Evolutionary conservation across 2,888 invertebrate species (phyloP).

Genomic region (Anoplius nigerrimus): DNA sequence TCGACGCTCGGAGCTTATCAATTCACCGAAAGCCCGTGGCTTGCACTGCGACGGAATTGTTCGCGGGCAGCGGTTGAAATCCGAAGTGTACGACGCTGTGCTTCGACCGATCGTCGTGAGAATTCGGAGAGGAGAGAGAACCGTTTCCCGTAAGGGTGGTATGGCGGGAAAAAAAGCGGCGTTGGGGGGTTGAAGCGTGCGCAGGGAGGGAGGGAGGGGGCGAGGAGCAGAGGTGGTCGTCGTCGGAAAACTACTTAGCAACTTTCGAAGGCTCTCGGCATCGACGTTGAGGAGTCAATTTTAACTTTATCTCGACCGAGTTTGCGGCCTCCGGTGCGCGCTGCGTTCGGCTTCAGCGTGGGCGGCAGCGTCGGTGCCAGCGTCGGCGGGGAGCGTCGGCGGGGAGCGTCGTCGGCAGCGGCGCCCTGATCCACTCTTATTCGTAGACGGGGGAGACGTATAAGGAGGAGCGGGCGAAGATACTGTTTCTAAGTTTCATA

Average conservation of each 20-base stretch:
- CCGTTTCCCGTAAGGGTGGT: not conserved
- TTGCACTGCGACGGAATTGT: not conserved
- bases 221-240: conserved; percentile 2
- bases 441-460: not conserved
- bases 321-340: conserved; percentile 35
- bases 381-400: too few species aligned
- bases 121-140: not conserved
- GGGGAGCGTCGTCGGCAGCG: too few species aligned
- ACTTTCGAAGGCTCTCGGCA: conserved; percentile 56
- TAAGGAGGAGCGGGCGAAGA: conserved; percentile 23
- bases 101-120: not conserved
- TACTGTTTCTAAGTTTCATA: conserved; percentile 53
- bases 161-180: not conserved
- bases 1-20: too few species aligned
- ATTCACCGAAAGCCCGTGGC: too few species aligned
- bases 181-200: not conserved
- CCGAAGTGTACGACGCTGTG: not conserved
- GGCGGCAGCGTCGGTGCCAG: conserved; percentile 15
- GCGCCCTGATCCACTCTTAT: too few species aligned
- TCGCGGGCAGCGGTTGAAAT: not conserved
- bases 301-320: conserved; percentile 65
- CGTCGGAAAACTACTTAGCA: conserved; percentile 58
- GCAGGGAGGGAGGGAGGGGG: conserved; percentile 1
- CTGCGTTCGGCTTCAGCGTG: conserved; percentile 7
- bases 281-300: conserved; percentile 67